Conservation (phyloP, 2,113 vertebrate genomes). For the Elachura formosa region DNA sequence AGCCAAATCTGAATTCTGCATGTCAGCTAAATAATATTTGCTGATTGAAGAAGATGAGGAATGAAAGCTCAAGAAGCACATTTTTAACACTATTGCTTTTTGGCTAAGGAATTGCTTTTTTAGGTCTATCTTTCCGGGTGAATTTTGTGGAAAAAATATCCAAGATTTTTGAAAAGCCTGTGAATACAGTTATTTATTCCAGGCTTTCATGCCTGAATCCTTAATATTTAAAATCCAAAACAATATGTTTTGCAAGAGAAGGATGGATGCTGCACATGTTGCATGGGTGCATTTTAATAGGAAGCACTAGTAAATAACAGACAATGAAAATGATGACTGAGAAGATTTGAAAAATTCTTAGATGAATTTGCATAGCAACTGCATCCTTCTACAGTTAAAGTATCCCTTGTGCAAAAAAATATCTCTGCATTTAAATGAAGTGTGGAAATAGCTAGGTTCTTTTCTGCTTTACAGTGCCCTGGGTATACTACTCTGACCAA, state of each 20-base stretch:
- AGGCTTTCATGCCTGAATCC: not conserved
- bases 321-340: not conserved
- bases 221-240: not conserved
- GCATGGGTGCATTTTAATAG: not conserved
- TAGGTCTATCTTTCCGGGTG: not conserved
- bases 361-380: not conserved
- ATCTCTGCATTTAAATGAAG: not conserved
- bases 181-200: not conserved
- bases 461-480: not conserved
- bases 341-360: not conserved
- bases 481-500: not conserved
- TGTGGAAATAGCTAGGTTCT: not conserved
- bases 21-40: not conserved
- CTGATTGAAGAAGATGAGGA: not conserved
- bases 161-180: not conserved
- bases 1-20: not conserved
- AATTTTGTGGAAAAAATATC: constrained; percentile 4
- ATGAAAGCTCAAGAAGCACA: not conserved
- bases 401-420: not conserved
- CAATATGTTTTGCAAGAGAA: not conserved
- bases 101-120: not conserved
- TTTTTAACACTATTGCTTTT: not conserved
- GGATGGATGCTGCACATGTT: not conserved
- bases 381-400: not conserved
- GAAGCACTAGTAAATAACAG: not conserved